Evolutionary conservation across 2,888 invertebrate species (phyloP), one percentile per base, ranked within the genome.

Genomic region (Hydriomena furcata): DNA sequence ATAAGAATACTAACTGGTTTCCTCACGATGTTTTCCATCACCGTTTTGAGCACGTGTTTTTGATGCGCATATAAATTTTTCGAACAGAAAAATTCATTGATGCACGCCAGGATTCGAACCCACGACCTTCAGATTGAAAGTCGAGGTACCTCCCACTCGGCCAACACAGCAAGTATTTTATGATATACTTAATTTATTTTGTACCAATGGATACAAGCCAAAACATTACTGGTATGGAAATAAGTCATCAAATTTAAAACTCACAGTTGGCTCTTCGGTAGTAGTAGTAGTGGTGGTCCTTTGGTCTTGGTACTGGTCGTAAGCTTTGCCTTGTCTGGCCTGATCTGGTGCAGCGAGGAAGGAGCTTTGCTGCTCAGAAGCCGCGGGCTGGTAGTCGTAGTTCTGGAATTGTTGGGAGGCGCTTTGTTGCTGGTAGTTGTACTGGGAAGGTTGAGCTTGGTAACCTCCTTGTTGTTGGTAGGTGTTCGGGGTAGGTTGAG

Each of bases 191-290:
- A n/a, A n/a, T n/a, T n/a, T n/a, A n/a, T n/a, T n/a, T n/a, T n/a
- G n/a, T n/a, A n/a, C n/a, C n/a, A 17, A 2, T 17, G 17, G 17
- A 17, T 17, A 17, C 30, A 11, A 5, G 30, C 11, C 5, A 38
- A 20, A 2, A 17, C 2, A 17, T 17, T 17, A 3, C 4, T 3
- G 4, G 2, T 17, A 3, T 17, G 2, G 2, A 4, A 3, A 2
- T 17, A 17, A 3, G 2, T 17, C 17, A 17, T 17, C 6, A 42
- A 13, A 7, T 7, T 11, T 2, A 13, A 21, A 20, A 81, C 85
- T 82, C 47, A 89, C 89, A 55, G 89, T 89, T 25, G 88, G 82
- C 25, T 85, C 83, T 84, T 82, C 57, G 25, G 55, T 62, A 34
- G 35, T 62, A 25, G 42, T 64, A 45, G 54, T 69, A 37, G 59